A percentile compares a stretch with the other conserved stretches of the same genome.
Evolutionary conservation across 1,140 invertebrate genomes (phyloP).

Genomic region (Octopus bimaculoides): DNA sequence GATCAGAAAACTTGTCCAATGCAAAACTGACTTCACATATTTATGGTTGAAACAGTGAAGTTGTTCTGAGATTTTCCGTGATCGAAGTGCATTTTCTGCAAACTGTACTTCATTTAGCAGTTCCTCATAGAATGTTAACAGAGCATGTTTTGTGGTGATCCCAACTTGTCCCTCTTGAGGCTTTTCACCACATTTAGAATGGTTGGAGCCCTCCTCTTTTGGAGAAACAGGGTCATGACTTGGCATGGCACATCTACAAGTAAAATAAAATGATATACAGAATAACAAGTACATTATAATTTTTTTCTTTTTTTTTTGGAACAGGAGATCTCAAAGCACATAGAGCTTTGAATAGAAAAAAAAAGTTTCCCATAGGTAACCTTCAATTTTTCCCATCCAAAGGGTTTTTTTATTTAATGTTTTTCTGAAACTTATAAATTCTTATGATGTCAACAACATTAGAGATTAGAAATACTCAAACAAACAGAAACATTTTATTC

Average conservation of each 20-base stretch:
- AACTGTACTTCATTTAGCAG: slow-evolving; percentile 15
- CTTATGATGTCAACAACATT: no score
- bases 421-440: no score
- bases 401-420: no score
- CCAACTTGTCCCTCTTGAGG: slow-evolving; percentile 10
- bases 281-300: background rate
- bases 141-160: slow-evolving; percentile 19
- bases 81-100: slow-evolving; percentile 12
- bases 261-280: background rate
- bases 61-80: background rate
- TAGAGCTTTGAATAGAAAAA: no score
- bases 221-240: background rate
- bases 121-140: slow-evolving; percentile 19
- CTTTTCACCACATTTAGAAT: background rate
- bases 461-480: no score
- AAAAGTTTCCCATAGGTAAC: no score
- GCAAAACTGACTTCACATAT: slow-evolving; percentile 23
- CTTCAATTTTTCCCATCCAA: no score
- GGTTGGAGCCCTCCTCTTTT: slow-evolving; percentile 1
- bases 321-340: no score
- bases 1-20: slow-evolving; percentile 24
- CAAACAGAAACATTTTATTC: no score
- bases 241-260: background rate
- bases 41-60: slow-evolving; percentile 17
- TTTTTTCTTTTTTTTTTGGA: no score